Percentiles rank a stretch among this genome's conserved stretches.
Conservation (phyloP, 2,797 vertebrate species). For the Tokudaia muenninki region DNA sequence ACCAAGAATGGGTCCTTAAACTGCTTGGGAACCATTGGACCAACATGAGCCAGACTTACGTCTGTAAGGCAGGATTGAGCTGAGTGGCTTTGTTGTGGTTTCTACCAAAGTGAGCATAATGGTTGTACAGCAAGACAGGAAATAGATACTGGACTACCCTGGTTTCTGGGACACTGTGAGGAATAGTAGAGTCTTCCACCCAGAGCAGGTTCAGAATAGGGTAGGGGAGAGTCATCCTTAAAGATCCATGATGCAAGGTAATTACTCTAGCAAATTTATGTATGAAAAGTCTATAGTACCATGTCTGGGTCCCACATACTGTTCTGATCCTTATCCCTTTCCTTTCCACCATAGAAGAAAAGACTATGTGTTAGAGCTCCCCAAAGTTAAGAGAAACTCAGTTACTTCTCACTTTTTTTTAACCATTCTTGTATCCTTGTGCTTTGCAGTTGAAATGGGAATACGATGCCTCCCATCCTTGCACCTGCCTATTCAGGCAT, state of each 20-base stretch:
- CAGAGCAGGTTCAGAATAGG: background rate
- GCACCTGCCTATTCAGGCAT: background rate
- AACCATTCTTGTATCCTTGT: background rate
- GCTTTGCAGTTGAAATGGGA: background rate
- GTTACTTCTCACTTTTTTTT: background rate
- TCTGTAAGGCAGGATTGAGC: background rate
- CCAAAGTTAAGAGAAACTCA: background rate
- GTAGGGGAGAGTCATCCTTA: background rate
- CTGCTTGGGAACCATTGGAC: background rate
- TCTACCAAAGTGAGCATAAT: background rate
- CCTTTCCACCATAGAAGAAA: background rate
- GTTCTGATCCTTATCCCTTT: background rate
- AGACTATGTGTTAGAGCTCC: background rate
- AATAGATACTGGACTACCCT: background rate
- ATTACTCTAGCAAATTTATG: background rate
- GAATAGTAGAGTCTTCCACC: background rate
- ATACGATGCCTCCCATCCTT: background rate
- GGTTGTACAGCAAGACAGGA: background rate
- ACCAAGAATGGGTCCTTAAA: background rate
- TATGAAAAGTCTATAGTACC: background rate
- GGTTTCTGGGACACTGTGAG: background rate
- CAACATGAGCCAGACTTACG: background rate
- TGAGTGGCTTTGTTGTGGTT: background rate
- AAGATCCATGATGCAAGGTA: background rate
- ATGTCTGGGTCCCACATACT: background rate